Evolutionary conservation across 2,113 vertebrate species (phyloP).

Genomic region (Oncorhynchus nerka): DNA sequence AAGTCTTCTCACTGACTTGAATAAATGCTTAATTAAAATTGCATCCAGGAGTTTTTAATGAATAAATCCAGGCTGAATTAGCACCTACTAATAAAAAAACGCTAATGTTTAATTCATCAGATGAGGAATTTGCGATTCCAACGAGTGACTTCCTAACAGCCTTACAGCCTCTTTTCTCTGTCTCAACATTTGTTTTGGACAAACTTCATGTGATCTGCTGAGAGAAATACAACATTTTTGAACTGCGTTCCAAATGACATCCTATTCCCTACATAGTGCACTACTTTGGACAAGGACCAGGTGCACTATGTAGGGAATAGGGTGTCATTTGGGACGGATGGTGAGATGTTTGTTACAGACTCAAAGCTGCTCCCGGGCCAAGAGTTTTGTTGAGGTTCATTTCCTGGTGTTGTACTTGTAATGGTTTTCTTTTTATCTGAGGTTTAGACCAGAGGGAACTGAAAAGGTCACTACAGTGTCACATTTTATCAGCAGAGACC

Average conservation of each 20-base stretch:
- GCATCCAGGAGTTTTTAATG: neutral
- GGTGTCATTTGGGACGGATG: too few relatives aligned
- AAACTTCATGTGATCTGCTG: too few relatives aligned
- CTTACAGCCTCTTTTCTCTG: neutral
- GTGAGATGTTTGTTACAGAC: too few relatives aligned
- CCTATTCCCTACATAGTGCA: too few relatives aligned
- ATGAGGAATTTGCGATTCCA: constrained; percentile 14
- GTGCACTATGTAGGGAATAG: too few relatives aligned
- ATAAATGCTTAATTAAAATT: constrained; percentile 4
- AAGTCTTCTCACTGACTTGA: neutral
- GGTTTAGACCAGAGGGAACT: constrained; percentile 30
- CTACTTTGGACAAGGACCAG: too few relatives aligned
- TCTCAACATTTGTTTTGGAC: neutral
- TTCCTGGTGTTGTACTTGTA: constrained; percentile 48
- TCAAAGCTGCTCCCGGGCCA: constrained; percentile 7
- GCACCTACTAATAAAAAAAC: constrained; percentile 5
- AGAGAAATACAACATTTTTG: too few relatives aligned
- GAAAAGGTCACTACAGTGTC: constrained; percentile 33
- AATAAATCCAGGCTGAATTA: constrained; percentile 2
- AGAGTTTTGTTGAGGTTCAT: constrained; percentile 17
- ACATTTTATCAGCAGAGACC: constrained; percentile 32
- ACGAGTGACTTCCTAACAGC: neutral
- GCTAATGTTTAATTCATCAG: constrained; percentile 22
- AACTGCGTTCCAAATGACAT: accelerated
- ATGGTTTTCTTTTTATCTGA: constrained; percentile 41